Evolutionary conservation across 1,140 invertebrate genomes (phyloP).

Genomic region (Eupeodes corollae): DNA sequence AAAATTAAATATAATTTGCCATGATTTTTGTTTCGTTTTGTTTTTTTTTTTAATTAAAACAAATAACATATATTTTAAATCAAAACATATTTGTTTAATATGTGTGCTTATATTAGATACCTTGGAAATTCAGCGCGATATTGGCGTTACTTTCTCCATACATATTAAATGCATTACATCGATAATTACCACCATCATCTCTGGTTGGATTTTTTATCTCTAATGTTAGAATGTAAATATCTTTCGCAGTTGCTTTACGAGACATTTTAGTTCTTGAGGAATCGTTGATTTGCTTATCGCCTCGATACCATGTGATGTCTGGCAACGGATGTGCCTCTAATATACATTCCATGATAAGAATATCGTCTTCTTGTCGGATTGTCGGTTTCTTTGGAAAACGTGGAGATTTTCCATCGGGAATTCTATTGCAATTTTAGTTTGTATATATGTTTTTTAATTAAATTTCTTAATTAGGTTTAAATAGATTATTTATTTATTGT

Average conservation of each 20-base stretch:
- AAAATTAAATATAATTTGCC: no score
- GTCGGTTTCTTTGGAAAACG: conserved; percentile 95
- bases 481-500: no score
- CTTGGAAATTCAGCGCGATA: conserved; percentile 98
- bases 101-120: conserved; percentile 41
- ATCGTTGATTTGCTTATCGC: conserved; percentile 67
- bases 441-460: no score
- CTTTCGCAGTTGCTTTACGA: conserved; percentile 72
- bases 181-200: conserved; percentile 94
- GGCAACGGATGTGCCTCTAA: conserved; percentile 89
- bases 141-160: conserved; percentile 99
- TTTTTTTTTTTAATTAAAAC: background rate
- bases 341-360: conserved; percentile 90
- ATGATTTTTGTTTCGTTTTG: background rate
- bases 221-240: conserved; percentile 79
- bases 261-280: conserved; percentile 76
- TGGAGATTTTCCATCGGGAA: conserved; percentile 87
- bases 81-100: background rate
- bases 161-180: conserved; percentile 97
- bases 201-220: conserved; percentile 88
- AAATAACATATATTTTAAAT: no score
- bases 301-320: conserved; percentile 92
- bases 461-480: no score
- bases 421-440: conserved; percentile 47
- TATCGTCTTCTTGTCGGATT: conserved; percentile 87